Evolutionary conservation across 2,888 invertebrate species (phyloP), one percentile per base, ranked within the genome.

Genomic region (Calliscelio sp.): DNA sequence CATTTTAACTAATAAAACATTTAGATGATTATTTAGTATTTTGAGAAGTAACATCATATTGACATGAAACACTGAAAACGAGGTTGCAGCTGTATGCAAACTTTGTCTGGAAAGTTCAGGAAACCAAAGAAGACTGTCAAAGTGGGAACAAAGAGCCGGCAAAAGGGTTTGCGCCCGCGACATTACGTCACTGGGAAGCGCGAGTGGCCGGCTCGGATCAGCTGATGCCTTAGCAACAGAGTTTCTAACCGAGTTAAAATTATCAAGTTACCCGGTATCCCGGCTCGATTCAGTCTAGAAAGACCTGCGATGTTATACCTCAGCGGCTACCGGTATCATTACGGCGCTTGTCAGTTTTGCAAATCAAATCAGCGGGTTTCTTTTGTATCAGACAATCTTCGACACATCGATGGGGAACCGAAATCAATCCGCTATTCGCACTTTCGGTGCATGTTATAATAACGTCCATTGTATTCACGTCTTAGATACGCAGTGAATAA

Each of bases 151-250:
- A 77, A 84, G 35, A 18, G n/a, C 46, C 20, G n/a, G 11, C 4
- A 25, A 51, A 71, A 14, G 75, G 71, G 82, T 51, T 66, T 28
- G 71, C 59, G 25, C 44, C 49, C 46, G 18, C 28, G n/a, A 1
- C 14, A 10, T 51, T 77, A 73, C 88, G 85, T 75, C 70, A 78
- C 80, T 86, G 88, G 22, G 75, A 18, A 49, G 57, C 71, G 66
- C 57, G 86, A 84, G 82, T 82, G 80, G 86, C 87, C 87, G 87
- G 85, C 85, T 81, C 70, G 86, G 89, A 92, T 92, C 92, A 93
- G 92, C 92, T 93, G 92, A 93, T 93, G 90, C 92, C 92, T 89
- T 92, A 92, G 92, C 92, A 92, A 93, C 92, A 92, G 89, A 90
- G 70, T 75, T 92, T 92, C 89, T 91, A 92, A 87, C 91, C 90